Percentiles rank a stretch among this genome's conserved stretches.
phyloP scores from a whole-genome alignment of 2,113 vertebrate genomes.

The Nipponia nippon region DNA sequence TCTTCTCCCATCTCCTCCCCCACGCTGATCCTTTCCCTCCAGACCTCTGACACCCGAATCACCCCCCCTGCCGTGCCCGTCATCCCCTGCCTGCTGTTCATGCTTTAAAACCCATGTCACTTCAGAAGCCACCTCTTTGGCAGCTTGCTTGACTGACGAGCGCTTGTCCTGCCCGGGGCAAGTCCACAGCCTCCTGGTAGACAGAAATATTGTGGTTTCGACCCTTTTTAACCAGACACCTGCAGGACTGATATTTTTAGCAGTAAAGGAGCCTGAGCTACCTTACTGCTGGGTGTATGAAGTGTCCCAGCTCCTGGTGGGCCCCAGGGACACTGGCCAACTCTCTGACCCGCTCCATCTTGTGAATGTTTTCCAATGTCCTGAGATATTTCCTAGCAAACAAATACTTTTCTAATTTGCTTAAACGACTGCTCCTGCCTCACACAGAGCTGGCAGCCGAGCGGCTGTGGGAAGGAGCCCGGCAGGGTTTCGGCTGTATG shows the following conservation, averaged over 20 bases:
- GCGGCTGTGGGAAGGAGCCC: not conserved
- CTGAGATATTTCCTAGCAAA: not conserved
- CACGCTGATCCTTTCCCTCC: not conserved
- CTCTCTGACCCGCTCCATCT: not conserved
- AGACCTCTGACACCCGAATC: not conserved
- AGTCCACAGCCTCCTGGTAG: not conserved
- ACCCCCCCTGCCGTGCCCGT: rapidly evolving
- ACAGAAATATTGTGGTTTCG: not conserved
- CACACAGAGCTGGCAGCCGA: rapidly evolving
- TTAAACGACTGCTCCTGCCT: not conserved
- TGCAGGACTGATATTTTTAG: not conserved
- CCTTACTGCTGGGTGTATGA: not conserved
- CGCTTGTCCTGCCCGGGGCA: not conserved
- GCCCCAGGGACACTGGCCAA: not conserved
- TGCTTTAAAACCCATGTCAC: not conserved
- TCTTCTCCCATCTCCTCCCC: not conserved
- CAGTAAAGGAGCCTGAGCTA: not conserved
- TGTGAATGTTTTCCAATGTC: not conserved
- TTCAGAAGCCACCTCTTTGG: not conserved
- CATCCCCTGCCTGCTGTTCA: not conserved
- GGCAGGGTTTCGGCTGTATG: rapidly evolving
- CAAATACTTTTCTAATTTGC: not conserved
- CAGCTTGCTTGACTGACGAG: not conserved
- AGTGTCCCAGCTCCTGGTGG: not conserved
- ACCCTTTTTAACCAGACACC: not conserved